A percentile compares a stretch with the other conserved stretches of the same genome.
Conservation (phyloP, 2,888 invertebrate species). For the Altica lythri region DNA sequence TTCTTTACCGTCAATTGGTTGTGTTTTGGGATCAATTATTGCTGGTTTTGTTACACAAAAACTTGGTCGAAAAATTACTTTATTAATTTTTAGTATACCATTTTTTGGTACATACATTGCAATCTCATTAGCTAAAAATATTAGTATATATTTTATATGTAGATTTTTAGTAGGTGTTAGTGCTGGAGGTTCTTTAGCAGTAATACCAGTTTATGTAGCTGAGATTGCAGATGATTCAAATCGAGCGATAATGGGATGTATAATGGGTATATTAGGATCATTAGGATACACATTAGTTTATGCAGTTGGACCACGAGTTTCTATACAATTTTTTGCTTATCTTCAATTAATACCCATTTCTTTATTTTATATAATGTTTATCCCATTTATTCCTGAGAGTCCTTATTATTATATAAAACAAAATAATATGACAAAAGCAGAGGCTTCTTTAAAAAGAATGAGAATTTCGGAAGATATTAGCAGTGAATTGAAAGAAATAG, state of each 20-base stretch:
- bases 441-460: conserved; percentile 68
- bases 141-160: conserved; percentile 62
- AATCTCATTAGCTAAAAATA: conserved; percentile 61
- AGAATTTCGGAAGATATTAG: conserved; percentile 56
- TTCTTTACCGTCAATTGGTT: conserved; percentile 58
- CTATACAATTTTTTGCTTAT: conserved; percentile 66
- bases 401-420: conserved; percentile 72
- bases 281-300: conserved; percentile 72
- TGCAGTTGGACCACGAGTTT: conserved; percentile 71
- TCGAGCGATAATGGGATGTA: conserved; percentile 81
- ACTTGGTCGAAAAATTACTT: conserved; percentile 70
- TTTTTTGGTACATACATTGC: conserved; percentile 69
- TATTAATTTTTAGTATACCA: conserved; percentile 65
- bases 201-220: conserved; percentile 83
- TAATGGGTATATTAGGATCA: conserved; percentile 74
- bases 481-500: conserved; percentile 6
- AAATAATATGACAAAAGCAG: conserved; percentile 66
- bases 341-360: conserved; percentile 60
- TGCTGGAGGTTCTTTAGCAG: conserved; percentile 71
- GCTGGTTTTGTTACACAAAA: conserved; percentile 69
- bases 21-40: conserved; percentile 66
- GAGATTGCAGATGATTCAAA: conserved; percentile 81
- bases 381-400: conserved; percentile 80
- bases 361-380: conserved; percentile 61
- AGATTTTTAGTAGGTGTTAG: conserved; percentile 67